These are phyloP conservation scores for Engystomops pustulosus DNA, from an alignment of 2,113 vertebrate genomes.

Conservation along the genomic window DNA sequence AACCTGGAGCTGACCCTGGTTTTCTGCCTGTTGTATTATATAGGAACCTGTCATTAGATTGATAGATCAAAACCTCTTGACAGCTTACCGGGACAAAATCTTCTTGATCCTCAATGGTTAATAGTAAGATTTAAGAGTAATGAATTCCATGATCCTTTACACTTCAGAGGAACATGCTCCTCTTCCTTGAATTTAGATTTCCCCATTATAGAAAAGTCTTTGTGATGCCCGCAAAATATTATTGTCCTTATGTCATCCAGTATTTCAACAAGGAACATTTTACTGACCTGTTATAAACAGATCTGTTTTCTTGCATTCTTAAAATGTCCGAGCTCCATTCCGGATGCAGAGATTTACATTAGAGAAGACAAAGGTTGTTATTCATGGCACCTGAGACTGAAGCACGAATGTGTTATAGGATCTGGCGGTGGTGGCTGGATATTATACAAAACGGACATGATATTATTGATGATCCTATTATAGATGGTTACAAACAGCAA, in stretches of 20 bases:
- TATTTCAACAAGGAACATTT: conserved; percentile 4
- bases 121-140: no score
- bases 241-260: neutral
- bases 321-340: neutral
- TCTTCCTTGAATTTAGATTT: neutral
- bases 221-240: neutral
- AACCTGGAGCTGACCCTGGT: no score
- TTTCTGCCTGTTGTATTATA: no score
- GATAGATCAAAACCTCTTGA: no score
- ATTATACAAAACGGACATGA: no score
- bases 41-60: no score
- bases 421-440: no score
- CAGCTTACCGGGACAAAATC: no score
- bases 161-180: neutral
- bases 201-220: neutral
- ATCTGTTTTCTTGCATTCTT: conserved; percentile 20
- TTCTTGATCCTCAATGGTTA: no score
- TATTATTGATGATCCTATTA: neutral
- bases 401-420: neutral
- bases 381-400: neutral
- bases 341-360: neutral
- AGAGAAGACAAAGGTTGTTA: neutral
- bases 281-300: conserved; percentile 6
- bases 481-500: neutral
- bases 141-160: neutral